Conservation (phyloP, 1,140 invertebrate species). For the Monomorium pharaonis region DNA sequence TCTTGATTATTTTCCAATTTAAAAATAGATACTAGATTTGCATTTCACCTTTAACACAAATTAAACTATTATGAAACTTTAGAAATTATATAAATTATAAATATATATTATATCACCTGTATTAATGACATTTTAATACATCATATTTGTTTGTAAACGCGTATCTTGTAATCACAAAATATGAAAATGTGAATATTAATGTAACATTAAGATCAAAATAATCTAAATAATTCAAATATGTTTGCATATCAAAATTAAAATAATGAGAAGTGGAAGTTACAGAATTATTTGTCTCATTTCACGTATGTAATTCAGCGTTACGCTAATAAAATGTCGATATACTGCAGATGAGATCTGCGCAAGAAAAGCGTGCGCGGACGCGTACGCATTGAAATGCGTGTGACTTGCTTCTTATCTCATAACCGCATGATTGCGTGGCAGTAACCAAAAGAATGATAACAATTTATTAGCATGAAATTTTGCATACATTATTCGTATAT, state of each 20-base stretch:
- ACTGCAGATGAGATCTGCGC: constrained; percentile 50
- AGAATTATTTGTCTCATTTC: background rate
- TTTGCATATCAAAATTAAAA: background rate
- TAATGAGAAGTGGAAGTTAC: background rate
- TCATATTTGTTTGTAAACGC: background rate
- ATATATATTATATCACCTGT: too few relatives aligned
- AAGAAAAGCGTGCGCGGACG: constrained; percentile 14
- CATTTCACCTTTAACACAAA: background rate
- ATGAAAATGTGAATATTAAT: background rate
- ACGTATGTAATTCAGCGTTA: background rate
- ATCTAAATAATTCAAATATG: background rate
- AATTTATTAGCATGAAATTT: background rate
- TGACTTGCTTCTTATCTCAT: constrained; percentile 30
- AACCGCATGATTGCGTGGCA: background rate
- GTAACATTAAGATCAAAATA: background rate
- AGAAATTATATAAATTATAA: background rate
- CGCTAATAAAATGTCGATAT: constrained; percentile 28
- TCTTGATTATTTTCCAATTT: background rate
- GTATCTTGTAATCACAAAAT: background rate
- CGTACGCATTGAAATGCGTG: background rate
- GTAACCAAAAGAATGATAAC: background rate
- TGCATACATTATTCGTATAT: background rate
- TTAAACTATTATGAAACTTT: background rate
- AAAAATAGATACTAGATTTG: background rate
- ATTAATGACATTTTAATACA: background rate